Percentiles rank a stretch among this genome's conserved stretches.
phyloP scores from a whole-genome alignment of 2,113 vertebrate genomes.

The Ellobius talpinus region DNA sequence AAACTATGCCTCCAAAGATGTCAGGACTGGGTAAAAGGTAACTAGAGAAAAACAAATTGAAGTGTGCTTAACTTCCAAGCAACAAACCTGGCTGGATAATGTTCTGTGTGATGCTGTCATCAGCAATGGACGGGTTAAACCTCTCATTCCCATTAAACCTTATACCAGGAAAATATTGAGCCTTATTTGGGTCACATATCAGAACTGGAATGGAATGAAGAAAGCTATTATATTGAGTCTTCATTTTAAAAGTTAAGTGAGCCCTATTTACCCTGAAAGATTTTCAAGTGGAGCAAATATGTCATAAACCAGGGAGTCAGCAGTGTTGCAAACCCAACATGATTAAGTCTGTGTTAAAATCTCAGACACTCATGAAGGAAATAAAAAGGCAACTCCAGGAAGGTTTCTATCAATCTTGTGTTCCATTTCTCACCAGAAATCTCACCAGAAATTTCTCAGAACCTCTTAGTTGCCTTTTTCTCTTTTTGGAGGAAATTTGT shows the following conservation, averaged over 20 bases:
- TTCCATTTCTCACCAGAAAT: conserved; percentile 8
- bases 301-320: neutral
- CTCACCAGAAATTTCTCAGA: neutral
- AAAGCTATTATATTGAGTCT: neutral
- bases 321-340: neutral
- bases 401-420: neutral
- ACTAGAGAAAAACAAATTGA: neutral
- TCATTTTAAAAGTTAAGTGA: conserved; percentile 8
- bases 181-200: neutral
- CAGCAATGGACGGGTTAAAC: neutral
- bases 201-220: neutral
- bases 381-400: neutral
- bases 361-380: neutral
- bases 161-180: neutral
- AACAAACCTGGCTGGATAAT: neutral
- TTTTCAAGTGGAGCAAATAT: conserved; percentile 15
- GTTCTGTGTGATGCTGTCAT: neutral
- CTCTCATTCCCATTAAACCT: neutral
- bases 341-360: neutral
- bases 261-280: neutral
- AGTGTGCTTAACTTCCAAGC: neutral
- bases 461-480: neutral
- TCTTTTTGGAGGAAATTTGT: neutral
- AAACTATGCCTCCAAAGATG: neutral
- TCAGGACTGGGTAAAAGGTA: neutral